phyloP scores from a whole-genome alignment of 2,113 vertebrate genomes.

The Ovibos moschatus region DNA sequence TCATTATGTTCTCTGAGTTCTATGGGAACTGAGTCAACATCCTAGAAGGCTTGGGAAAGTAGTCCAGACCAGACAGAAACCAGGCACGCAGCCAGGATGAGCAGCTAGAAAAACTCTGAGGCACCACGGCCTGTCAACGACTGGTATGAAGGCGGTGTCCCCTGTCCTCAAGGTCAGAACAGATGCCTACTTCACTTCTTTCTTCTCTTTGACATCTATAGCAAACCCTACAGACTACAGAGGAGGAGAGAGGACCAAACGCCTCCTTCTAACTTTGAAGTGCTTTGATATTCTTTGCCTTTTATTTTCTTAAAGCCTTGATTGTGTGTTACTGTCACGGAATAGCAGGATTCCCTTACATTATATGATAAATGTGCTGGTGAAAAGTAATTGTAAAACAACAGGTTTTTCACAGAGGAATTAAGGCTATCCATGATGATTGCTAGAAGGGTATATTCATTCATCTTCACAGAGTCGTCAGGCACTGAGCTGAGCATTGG shows the following conservation, averaged over 20 bases:
- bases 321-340: neutral
- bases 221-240: conserved; percentile 9
- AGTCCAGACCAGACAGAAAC: conserved; percentile 32
- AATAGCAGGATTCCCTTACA: neutral
- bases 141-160: neutral
- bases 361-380: neutral
- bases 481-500: neutral
- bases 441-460: neutral
- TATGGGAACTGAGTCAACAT: neutral
- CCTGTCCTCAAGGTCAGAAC: conserved; percentile 41
- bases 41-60: conserved; percentile 41
- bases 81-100: conserved; percentile 13
- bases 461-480: neutral
- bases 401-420: neutral
- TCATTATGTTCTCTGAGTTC: neutral
- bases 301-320: conserved; percentile 46
- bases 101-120: neutral
- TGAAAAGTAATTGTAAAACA: neutral
- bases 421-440: neutral
- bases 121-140: neutral
- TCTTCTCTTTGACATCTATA: neutral
- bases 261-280: neutral
- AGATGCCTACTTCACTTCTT: neutral
- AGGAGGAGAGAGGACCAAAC: neutral
- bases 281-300: conserved; percentile 47